Base-by-base conservation (phyloP, 2,797 vertebrate species). In the Gymnothorax reevesii region DNA sequence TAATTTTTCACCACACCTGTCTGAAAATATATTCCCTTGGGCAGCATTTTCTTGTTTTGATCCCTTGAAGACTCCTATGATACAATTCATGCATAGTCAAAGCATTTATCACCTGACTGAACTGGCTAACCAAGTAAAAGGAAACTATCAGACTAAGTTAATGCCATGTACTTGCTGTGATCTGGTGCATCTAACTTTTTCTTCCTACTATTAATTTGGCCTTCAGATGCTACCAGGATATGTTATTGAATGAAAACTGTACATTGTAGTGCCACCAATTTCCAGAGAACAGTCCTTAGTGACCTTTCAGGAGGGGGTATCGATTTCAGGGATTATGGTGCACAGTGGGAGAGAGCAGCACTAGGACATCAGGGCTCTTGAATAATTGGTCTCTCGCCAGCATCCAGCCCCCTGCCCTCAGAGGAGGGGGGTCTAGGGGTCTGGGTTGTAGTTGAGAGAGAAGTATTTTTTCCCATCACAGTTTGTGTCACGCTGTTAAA, bases 381-480 rank as follows among this genome's bases (percentile, higher is more conserved):
- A 42, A 52, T 79, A 54, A 27, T 33, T 5, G 52, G 15, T 57
- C 71, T 25, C 15, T 17, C 0, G 54, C 69, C 57, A 3, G 10
- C 25, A 12, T n/a, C 25, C 13, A 33, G 27, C 69, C 54, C n/a
- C 20, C 69, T 85, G 13, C 13, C 33, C 75, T 20, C 7, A 17
- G 17, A 79, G 22, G 6, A 20, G 12, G 64, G 52, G 83, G 59
- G 59, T 13, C 17, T 33, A 42, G 27, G 49, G 9, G 8, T 42
- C 3, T 15, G 10, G 7, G 25, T 22, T 25, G 4, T n/a, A 25
- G 22, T 7, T 55, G 22, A 87, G 55, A 77, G 60, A 22, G 69
- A 79, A 75, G 64, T 27, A 83, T 59, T 66, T 69, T 64, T 54
- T 60, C 52, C 84, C 86, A 87, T 85, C 64, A 71, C 13, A 57